Percentiles rank a stretch among this genome's conserved stretches.
These are phyloP conservation scores for Columba janthina DNA, from an alignment of 2,113 vertebrate species.

Conservation along the genomic window DNA sequence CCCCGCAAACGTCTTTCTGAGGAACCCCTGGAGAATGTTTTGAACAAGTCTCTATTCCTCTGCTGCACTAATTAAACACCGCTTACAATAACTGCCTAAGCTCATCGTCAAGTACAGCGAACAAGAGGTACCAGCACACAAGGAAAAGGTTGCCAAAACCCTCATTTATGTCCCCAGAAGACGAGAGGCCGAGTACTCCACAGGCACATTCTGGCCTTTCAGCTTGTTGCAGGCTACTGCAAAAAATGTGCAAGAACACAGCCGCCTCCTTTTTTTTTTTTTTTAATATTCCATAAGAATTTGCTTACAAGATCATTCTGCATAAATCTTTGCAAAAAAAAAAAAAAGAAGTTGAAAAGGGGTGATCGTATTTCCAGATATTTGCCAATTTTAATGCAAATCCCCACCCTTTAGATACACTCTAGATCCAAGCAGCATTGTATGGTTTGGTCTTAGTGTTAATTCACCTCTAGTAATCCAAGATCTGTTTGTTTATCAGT, in stretches of 20 bases:
- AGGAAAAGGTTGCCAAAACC: background rate
- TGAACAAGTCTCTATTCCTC: slow-evolving; percentile 20
- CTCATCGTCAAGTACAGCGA: slow-evolving; percentile 26
- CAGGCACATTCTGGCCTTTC: background rate
- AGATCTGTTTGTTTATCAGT: background rate
- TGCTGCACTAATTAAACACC: slow-evolving; percentile 51
- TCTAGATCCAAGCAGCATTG: background rate
- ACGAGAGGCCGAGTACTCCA: background rate
- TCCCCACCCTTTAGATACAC: background rate
- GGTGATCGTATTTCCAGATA: background rate
- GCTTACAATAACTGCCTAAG: slow-evolving; percentile 24
- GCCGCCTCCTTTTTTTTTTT: no score
- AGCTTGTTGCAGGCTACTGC: background rate
- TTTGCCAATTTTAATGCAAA: background rate
- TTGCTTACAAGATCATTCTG: background rate
- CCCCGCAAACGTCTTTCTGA: background rate
- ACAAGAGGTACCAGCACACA: slow-evolving; percentile 13
- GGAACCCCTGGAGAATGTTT: background rate
- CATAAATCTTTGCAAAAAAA: background rate
- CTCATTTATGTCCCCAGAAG: background rate
- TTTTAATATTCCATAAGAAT: background rate
- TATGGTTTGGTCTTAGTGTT: background rate
- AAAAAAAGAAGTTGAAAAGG: background rate
- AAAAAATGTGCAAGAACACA: background rate
- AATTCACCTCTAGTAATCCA: background rate